phyloP scores from a whole-genome alignment of 2,888 invertebrate species.

The Agrochola litura region DNA sequence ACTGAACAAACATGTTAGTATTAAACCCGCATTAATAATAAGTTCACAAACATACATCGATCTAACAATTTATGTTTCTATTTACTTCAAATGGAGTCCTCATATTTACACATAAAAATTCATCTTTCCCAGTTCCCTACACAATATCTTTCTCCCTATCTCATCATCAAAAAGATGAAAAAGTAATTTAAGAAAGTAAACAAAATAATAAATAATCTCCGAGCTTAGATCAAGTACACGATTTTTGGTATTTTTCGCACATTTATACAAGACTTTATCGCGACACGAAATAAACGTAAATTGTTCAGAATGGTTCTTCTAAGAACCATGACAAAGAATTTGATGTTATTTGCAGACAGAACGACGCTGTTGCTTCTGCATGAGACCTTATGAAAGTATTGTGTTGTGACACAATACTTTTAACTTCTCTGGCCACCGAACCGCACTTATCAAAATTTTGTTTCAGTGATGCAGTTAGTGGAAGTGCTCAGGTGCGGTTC shows the following conservation, averaged over 20 bases:
- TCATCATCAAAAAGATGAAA: constrained; percentile 32
- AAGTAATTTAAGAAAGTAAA: constrained; percentile 49
- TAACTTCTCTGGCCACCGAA: too few relatives aligned
- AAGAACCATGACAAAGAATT: too few relatives aligned
- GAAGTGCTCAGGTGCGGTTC: too few relatives aligned
- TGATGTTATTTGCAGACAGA: too few relatives aligned
- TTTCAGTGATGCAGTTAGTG: too few relatives aligned
- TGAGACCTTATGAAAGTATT: too few relatives aligned
- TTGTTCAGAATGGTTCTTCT: neutral
- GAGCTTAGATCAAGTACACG: constrained; percentile 12
- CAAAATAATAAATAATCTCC: constrained; percentile 51
- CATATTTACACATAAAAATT: constrained; percentile 31
- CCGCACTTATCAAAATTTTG: too few relatives aligned
- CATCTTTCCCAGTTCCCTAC: constrained; percentile 18
- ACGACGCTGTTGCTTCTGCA: too few relatives aligned
- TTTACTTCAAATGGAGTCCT: neutral
- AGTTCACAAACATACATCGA: neutral
- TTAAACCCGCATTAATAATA: neutral
- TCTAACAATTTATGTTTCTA: constrained; percentile 1
- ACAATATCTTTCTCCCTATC: constrained; percentile 25
- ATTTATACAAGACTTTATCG: constrained; percentile 5
- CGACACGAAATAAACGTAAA: neutral
- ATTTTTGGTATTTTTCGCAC: neutral
- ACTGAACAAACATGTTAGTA: neutral
- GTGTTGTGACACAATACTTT: too few relatives aligned